A percentile compares a stretch with the other conserved stretches of the same genome.
phyloP scores from a whole-genome alignment of 2,797 vertebrate genomes.

The Phrynocephalus guinanensis region DNA sequence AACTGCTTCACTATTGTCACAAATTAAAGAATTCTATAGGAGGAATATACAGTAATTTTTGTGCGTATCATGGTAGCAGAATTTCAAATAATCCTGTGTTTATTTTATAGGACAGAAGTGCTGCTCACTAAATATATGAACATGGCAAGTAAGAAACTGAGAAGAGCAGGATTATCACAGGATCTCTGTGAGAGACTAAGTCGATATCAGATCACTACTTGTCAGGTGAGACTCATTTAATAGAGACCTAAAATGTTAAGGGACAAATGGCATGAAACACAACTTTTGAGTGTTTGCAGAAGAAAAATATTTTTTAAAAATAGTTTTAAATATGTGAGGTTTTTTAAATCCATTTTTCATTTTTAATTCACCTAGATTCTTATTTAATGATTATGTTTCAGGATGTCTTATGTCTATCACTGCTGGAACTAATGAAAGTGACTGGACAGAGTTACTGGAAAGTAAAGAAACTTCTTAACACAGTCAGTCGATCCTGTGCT shows the following conservation, averaged over 20 bases:
- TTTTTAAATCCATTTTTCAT: not conserved
- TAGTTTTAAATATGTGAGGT: not conserved
- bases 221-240: constrained; percentile 76
- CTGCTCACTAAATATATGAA: constrained; percentile 29
- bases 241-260: constrained; percentile 23
- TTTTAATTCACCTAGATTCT: constrained; percentile 28
- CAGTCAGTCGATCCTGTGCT: constrained; percentile 80
- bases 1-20: not conserved
- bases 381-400: constrained; percentile 60
- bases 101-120: constrained; percentile 29
- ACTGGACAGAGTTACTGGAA: constrained; percentile 78
- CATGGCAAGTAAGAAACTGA: constrained; percentile 82
- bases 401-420: constrained; percentile 82
- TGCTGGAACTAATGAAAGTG: constrained; percentile 82
- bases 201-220: constrained; percentile 81
- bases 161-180: constrained; percentile 77
- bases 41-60: not conserved
- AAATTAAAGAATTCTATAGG: not conserved
- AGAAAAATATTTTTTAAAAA: not conserved
- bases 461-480: constrained; percentile 75
- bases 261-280: no score
- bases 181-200: constrained; percentile 81
- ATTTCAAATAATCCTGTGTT: not conserved
- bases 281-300: no score
- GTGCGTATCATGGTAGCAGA: not conserved